phyloP scores from a whole-genome alignment of 2,113 vertebrate genomes.

The Varanus salvator region DNA sequence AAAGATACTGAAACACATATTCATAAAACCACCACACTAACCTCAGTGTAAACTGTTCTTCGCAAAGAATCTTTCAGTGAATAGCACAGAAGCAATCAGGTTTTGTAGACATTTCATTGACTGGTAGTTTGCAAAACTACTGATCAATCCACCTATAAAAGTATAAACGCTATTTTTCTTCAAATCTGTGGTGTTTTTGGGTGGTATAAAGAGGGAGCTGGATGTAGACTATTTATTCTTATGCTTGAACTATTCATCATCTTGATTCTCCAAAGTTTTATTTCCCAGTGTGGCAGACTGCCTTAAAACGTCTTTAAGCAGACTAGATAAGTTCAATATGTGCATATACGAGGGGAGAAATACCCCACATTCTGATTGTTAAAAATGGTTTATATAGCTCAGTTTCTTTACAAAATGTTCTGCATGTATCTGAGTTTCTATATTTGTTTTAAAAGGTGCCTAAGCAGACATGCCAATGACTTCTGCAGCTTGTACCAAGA shows the following conservation, averaged over 20 bases:
- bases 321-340: neutral
- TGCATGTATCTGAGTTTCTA: neutral
- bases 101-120: neutral
- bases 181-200: neutral
- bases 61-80: neutral
- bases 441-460: neutral
- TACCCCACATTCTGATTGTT: neutral
- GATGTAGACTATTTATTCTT: neutral
- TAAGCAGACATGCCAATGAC: neutral
- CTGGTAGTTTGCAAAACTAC: neutral
- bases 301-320: neutral
- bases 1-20: too few relatives aligned
- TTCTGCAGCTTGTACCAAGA: neutral
- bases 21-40: neutral
- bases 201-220: neutral
- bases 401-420: conserved; percentile 6
- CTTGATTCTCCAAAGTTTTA: neutral
- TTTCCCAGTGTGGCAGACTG: neutral
- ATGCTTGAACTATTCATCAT: neutral
- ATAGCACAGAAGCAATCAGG: too few relatives aligned
- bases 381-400: neutral
- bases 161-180: neutral
- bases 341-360: neutral
- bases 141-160: neutral
- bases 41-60: neutral